Evolutionary conservation across 1,140 invertebrate species (phyloP).

Genomic region (Habropoda laboriosa): DNA sequence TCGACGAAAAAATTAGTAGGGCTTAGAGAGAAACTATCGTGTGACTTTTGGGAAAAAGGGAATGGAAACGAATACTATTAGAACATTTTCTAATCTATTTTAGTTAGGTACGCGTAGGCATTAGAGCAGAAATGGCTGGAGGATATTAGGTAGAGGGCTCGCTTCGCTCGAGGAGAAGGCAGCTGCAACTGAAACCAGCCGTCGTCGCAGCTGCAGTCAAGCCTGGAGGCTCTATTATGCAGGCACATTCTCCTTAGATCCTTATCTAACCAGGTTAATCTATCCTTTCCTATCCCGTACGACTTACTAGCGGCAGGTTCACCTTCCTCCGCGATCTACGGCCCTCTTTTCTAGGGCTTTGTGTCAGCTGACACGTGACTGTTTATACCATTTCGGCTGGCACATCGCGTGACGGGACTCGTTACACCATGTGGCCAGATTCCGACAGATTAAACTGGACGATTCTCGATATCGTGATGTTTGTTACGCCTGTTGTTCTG

Average conservation of each 20-base stretch:
- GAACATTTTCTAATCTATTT: not conserved
- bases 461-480: not conserved
- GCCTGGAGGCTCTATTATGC: constrained; percentile 47
- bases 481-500: not conserved
- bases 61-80: not conserved
- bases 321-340: not conserved
- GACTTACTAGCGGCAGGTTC: constrained; percentile 11
- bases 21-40: too few species aligned
- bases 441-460: not conserved
- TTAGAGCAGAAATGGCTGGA: not conserved
- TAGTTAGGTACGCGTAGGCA: not conserved
- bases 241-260: constrained; percentile 65
- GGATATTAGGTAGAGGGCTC: not conserved
- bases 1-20: not conserved
- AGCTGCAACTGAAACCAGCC: not conserved
- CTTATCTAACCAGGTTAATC: constrained; percentile 76
- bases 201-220: not conserved
- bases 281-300: constrained; percentile 64
- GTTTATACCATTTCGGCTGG: constrained; percentile 40
- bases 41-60: too few species aligned
- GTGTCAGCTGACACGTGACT: constrained; percentile 41
- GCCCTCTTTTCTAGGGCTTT: constrained; percentile 38
- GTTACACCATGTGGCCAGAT: not conserved
- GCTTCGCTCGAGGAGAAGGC: not conserved
- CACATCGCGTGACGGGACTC: constrained; percentile 38